Conservation (phyloP, 1,140 invertebrate species). For the Camponotus floridanus region DNA sequence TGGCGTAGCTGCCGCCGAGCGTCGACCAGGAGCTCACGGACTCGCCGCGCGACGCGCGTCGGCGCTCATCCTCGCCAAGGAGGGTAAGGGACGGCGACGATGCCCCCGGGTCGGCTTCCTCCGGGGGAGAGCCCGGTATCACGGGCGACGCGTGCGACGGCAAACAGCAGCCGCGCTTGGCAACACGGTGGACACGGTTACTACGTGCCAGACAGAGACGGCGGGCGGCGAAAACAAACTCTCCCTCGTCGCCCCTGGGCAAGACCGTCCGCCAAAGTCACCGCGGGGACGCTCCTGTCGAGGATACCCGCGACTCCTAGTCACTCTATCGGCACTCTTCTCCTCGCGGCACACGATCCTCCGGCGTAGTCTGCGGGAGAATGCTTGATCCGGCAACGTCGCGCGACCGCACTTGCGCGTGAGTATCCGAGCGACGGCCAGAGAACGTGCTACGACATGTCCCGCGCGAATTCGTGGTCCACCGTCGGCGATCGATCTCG, state of each 20-base stretch:
- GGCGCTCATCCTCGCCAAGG: not conserved
- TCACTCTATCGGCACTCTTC: conserved; percentile 8
- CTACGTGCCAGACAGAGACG: conserved; percentile 52
- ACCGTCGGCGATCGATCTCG: conserved; percentile 42
- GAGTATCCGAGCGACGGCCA: conserved; percentile 61
- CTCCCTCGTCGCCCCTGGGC: not conserved
- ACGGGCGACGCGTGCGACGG: not conserved
- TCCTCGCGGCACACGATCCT: conserved; percentile 28
- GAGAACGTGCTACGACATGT: conserved; percentile 71
- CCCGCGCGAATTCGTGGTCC: conserved; percentile 68
- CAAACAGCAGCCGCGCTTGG: conserved; percentile 62
- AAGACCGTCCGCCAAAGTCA: not conserved
- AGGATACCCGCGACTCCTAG: not conserved
- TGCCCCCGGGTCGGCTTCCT: too few relatives aligned
- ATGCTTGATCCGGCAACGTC: conserved; percentile 76
- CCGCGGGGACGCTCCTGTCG: not conserved
- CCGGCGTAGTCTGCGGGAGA: conserved; percentile 44
- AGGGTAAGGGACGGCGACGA: not conserved
- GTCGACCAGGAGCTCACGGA: not conserved
- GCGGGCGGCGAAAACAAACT: conserved; percentile 54
- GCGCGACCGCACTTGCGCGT: conserved; percentile 76
- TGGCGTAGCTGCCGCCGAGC: conserved; percentile 58
- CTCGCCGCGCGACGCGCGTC: not conserved
- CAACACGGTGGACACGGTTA: conserved; percentile 69
- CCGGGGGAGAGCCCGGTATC: not conserved